Evolutionary conservation across 30 jellyfish, hydroid and myxozoan genomes (phyloP).

Genomic region (Aurelia sp.): DNA sequence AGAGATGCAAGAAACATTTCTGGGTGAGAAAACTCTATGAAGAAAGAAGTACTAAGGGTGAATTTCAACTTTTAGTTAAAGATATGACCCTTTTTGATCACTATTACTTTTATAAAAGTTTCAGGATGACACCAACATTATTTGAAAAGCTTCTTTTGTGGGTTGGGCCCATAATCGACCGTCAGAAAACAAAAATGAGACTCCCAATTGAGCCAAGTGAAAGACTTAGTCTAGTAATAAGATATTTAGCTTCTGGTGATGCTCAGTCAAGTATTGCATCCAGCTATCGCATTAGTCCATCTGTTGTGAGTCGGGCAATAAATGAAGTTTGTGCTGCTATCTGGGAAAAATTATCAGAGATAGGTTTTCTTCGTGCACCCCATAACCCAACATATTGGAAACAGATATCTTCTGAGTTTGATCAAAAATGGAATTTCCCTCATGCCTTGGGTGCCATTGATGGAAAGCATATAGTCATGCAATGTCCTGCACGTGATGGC

Average conservation of each 20-base stretch:
- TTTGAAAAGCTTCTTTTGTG: constrained; percentile 32
- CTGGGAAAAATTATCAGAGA: constrained; percentile 16
- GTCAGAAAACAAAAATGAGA: constrained; percentile 21
- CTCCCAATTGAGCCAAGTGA: constrained; percentile 12
- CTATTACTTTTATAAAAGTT: constrained; percentile 17
- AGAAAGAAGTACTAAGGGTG: constrained; percentile 58
- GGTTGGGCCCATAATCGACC: constrained; percentile 4
- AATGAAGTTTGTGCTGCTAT: constrained; percentile 56
- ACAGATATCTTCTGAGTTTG: constrained; percentile 35
- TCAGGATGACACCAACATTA: constrained; percentile 36
- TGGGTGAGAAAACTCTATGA: constrained; percentile 56
- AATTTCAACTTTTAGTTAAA: constrained; percentile 18
- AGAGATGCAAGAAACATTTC: not conserved
- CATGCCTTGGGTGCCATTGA: constrained; percentile 66
- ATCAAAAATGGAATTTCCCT: constrained; percentile 66
- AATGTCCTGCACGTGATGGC: constrained; percentile 68
- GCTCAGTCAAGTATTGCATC: constrained; percentile 45
- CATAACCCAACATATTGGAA: constrained; percentile 37
- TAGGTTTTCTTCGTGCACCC: constrained; percentile 24
- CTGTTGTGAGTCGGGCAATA: constrained; percentile 54
- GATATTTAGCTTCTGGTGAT: constrained; percentile 49
- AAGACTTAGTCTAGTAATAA: not conserved
- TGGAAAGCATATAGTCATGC: constrained; percentile 72
- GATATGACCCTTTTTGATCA: constrained; percentile 58
- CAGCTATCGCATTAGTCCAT: constrained; percentile 59